These are phyloP conservation scores for Otolemur crassicaudatus DNA, from an alignment of 2,797 vertebrate species.

Conservation along the genomic window DNA sequence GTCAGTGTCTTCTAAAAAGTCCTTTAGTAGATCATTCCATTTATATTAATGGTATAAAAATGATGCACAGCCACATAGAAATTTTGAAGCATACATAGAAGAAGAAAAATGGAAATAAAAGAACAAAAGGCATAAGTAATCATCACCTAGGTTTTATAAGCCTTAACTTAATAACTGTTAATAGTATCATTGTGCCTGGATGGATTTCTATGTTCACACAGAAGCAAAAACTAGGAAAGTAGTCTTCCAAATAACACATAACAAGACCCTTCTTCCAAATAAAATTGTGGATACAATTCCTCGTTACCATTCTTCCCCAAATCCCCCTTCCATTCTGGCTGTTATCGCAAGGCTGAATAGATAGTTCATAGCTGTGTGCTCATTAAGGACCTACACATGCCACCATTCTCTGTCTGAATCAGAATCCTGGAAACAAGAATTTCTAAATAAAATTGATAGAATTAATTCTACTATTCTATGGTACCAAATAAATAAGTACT, in stretches of 20 bases:
- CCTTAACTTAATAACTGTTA: not conserved
- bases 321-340: not conserved
- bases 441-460: slow-evolving; percentile 43
- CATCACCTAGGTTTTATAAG: not conserved
- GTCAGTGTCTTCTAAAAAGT: not conserved
- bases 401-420: not conserved
- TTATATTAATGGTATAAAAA: not conserved
- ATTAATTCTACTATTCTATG: not conserved
- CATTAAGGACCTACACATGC: not conserved
- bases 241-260: not conserved
- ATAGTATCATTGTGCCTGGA: not conserved
- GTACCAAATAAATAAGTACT: not conserved
- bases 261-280: not conserved
- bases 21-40: not conserved
- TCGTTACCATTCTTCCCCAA: not conserved
- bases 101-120: not conserved
- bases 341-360: not conserved
- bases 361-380: not conserved
- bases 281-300: not conserved
- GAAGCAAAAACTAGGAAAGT: not conserved
- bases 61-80: not conserved
- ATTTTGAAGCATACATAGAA: slow-evolving; percentile 1
- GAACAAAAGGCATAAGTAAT: slow-evolving; percentile 25
- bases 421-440: not conserved
- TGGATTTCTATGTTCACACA: not conserved